These are phyloP conservation scores for Pristiophorus japonicus DNA, from an alignment of 2,113 vertebrate species.

Conservation along the genomic window DNA sequence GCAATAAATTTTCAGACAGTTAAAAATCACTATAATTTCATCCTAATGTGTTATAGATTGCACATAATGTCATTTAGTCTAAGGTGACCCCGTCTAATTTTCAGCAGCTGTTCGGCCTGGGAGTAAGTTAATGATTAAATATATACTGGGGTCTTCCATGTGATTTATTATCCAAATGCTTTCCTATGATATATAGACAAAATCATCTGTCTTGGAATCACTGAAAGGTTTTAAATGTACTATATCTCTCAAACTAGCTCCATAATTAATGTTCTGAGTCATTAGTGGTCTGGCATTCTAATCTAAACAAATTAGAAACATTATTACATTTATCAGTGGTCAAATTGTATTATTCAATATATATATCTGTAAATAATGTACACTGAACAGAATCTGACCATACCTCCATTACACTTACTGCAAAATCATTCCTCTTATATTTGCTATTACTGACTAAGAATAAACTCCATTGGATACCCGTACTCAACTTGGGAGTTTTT, in stretches of 20 bases:
- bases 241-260: constrained; percentile 26
- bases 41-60: constrained; percentile 99
- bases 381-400: background rate
- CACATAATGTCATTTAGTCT: constrained; percentile 95
- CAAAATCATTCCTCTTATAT: background rate
- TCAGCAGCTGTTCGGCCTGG: constrained; percentile 97
- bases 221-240: constrained; percentile 66
- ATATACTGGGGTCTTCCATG: constrained; percentile 72
- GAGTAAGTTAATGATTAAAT: constrained; percentile 99
- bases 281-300: constrained; percentile 13
- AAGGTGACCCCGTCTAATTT: constrained; percentile 98
- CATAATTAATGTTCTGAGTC: constrained; percentile 23
- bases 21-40: constrained; percentile 99
- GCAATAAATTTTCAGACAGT: constrained; percentile 98
- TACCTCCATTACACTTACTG: background rate
- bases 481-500: background rate
- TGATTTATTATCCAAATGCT: constrained; percentile 99
- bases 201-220: constrained; percentile 98
- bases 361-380: constrained; percentile 11
- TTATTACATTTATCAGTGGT: constrained; percentile 33
- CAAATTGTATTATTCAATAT: constrained; percentile 34
- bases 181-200: constrained; percentile 97
- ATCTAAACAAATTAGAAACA: constrained; percentile 34
- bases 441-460: background rate
- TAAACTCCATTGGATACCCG: background rate